Evolutionary conservation across 2,797 vertebrate species (phyloP).

Genomic region (Rhyacichthys aspro): DNA sequence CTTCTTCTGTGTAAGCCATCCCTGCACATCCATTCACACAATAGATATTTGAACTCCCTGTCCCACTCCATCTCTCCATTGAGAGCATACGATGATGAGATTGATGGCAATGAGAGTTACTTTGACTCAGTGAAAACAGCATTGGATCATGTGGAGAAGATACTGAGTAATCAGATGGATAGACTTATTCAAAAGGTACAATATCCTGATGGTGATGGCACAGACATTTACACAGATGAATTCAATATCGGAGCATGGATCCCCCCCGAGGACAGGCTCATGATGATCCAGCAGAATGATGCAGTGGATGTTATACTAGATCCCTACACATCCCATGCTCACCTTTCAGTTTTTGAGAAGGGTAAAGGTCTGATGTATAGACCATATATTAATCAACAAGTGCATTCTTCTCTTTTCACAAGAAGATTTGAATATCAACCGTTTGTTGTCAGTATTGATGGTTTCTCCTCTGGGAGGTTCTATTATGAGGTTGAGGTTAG

Average conservation of each 20-base stretch:
- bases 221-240: not conserved
- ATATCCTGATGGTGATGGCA: not conserved
- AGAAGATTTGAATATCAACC: not conserved
- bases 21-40: rapidly evolving
- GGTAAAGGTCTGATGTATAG: conserved; percentile 24
- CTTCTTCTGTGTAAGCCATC: conserved; percentile 24
- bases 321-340: not conserved
- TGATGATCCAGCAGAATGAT: conserved; percentile 37
- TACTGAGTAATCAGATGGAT: conserved; percentile 29
- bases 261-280: conserved; percentile 25
- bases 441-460: conserved; percentile 19
- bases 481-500: conserved; percentile 49
- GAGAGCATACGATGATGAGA: not conserved
- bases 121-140: conserved; percentile 26
- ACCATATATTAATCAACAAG: rapidly evolving
- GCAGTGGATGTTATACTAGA: conserved; percentile 48
- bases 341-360: not conserved
- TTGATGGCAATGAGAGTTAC: not conserved
- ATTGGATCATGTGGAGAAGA: conserved; percentile 26
- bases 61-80: not conserved
- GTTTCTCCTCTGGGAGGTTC: conserved; percentile 49
- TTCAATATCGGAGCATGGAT: conserved; percentile 19
- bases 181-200: conserved; percentile 24
- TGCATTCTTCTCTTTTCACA: rapidly evolving
- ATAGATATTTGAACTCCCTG: not conserved